These are phyloP conservation scores for Gymnogyps californianus DNA, from an alignment of 2,113 vertebrate genomes.

Conservation along the genomic window DNA sequence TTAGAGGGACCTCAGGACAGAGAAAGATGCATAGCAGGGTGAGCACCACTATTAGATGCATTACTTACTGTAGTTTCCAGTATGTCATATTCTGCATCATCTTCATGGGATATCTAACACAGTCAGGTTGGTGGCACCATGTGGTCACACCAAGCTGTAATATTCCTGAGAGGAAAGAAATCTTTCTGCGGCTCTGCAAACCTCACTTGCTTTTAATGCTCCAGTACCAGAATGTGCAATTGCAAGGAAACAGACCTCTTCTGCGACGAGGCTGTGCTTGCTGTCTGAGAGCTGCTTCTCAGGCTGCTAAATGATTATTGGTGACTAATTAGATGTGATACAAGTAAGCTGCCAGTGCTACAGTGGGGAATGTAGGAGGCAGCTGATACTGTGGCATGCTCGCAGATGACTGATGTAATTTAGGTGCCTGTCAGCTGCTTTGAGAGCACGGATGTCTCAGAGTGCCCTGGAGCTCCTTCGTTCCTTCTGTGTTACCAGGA, in stretches of 20 bases:
- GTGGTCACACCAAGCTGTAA: neutral
- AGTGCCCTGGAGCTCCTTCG: accelerated
- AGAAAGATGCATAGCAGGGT: neutral
- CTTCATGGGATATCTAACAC: neutral
- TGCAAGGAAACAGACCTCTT: neutral
- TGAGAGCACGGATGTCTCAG: neutral
- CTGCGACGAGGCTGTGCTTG: neutral
- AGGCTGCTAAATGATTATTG: neutral
- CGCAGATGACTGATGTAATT: neutral
- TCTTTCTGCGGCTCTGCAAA: neutral
- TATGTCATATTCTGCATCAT: neutral
- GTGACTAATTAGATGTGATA: neutral
- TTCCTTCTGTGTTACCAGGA: accelerated
- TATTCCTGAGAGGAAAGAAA: neutral
- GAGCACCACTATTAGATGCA: neutral
- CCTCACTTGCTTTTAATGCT: neutral
- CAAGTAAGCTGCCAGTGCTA: neutral
- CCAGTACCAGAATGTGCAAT: neutral
- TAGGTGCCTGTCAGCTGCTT: neutral
- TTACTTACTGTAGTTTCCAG: neutral
- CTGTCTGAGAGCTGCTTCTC: neutral
- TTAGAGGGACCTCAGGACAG: neutral
- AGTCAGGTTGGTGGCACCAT: neutral
- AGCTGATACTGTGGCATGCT: neutral
- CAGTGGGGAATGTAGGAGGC: neutral